These are phyloP conservation scores for Muscicapa comitata DNA, from an alignment of 2,797 vertebrate genomes.

Conservation along the genomic window DNA sequence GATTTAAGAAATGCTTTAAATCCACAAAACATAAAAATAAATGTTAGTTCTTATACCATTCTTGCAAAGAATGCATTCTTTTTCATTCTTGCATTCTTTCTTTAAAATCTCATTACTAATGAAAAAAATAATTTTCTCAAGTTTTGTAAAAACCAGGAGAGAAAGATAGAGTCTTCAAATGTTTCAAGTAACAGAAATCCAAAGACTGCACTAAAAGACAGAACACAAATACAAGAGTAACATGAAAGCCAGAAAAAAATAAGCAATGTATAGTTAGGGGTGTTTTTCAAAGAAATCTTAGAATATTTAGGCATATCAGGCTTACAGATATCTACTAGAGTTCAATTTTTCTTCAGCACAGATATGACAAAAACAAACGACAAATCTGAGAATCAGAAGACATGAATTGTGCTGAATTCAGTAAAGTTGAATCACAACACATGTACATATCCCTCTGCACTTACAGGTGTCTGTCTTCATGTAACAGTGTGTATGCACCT, in stretches of 20 bases:
- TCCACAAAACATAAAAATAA: background rate
- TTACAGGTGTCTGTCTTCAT: background rate
- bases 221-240: background rate
- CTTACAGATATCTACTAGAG: background rate
- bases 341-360: background rate
- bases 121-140: background rate
- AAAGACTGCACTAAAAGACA: background rate
- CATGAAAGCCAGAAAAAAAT: background rate
- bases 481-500: accelerated
- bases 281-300: background rate
- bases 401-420: background rate
- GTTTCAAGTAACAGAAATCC: background rate
- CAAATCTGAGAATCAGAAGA: background rate
- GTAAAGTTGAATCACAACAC: background rate
- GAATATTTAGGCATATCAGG: background rate
- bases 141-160: background rate
- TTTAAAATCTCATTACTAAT: background rate
- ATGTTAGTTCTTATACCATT: background rate
- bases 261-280: background rate
- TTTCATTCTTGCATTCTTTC: too few relatives aligned
- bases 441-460: background rate
- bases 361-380: background rate
- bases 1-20: background rate
- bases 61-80: too few relatives aligned
- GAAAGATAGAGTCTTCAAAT: background rate